A percentile compares a stretch with the other conserved stretches of the same genome.
phyloP scores from a whole-genome alignment of 2,797 vertebrate genomes.

The Halcyon badia region DNA sequence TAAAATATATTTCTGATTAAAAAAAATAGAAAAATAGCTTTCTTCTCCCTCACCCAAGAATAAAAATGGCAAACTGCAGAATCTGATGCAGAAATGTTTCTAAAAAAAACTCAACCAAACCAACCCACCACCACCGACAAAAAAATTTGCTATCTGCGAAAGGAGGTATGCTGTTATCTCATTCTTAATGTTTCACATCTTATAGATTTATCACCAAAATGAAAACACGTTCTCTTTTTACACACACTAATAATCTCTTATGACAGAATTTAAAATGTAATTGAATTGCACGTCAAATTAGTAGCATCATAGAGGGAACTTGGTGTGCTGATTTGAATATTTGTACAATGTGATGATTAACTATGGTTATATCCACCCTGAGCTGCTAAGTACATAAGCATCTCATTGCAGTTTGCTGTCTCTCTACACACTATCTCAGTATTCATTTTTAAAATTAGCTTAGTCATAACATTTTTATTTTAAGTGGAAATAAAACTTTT shows the following conservation, averaged over 20 bases:
- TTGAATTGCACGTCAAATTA: not conserved
- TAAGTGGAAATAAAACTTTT: not conserved
- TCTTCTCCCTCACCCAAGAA: not conserved
- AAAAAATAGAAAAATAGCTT: not conserved
- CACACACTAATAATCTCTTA: not conserved
- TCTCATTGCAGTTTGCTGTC: not conserved
- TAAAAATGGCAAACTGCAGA: not conserved
- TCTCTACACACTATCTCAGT: not conserved
- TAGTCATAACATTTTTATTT: not conserved
- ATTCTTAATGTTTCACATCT: not conserved
- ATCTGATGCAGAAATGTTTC: not conserved
- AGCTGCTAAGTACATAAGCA: not conserved
- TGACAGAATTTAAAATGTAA: not conserved
- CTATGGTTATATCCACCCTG: not conserved
- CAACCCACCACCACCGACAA: not conserved
- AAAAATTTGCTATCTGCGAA: not conserved
- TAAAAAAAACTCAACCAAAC: no score
- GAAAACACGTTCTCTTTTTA: not conserved
- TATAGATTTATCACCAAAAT: not conserved
- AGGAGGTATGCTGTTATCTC: no score
- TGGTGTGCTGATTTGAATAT: not conserved
- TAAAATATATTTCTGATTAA: not conserved
- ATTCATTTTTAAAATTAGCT: not conserved
- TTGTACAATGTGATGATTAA: not conserved
- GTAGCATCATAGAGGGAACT: not conserved